These are phyloP conservation scores for Embidobia sp. DNA, from an alignment of 2,888 invertebrate species.

Conservation along the genomic window DNA sequence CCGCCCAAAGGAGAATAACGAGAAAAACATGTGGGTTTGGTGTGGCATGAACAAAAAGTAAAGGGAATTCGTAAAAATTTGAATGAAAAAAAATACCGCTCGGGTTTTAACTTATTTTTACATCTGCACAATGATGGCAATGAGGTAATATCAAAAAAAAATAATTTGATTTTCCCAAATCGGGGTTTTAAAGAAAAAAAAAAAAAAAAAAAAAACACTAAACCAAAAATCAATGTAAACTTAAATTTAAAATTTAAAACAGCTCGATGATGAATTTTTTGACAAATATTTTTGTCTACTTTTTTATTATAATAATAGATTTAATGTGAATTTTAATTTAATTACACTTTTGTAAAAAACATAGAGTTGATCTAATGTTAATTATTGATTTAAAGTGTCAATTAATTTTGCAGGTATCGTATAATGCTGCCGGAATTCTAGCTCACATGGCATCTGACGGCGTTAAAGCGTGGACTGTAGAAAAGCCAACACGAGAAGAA, in stretches of 20 bases:
- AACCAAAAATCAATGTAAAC: neutral
- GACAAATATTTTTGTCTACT: too few relatives aligned
- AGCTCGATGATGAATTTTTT: neutral
- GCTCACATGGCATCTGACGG: conserved; percentile 98
- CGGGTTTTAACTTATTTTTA: conserved; percentile 92
- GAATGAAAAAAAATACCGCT: conserved; percentile 92
- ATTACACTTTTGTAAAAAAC: too few relatives aligned
- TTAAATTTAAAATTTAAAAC: neutral
- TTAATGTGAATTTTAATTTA: too few relatives aligned
- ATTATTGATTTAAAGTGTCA: conserved; percentile 9
- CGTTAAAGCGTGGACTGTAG: conserved; percentile 89
- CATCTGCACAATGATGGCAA: conserved; percentile 95
- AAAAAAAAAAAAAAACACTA: neutral
- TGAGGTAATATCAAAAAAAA: too few relatives aligned
- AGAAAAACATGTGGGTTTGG: conserved; percentile 98
- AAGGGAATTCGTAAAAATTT: conserved; percentile 89
- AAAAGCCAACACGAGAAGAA: conserved; percentile 86
- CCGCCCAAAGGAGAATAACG: conserved; percentile 94
- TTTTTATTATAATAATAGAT: too few relatives aligned
- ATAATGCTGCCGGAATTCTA: conserved; percentile 97
- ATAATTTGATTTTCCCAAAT: too few relatives aligned
- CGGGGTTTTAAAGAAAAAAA: too few relatives aligned
- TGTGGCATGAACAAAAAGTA: conserved; percentile 98
- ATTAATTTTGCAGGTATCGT: conserved; percentile 87
- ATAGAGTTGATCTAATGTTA: neutral